Base-by-base conservation (phyloP, 2,888 invertebrate genomes). In the Lycophotia porphyrea region DNA sequence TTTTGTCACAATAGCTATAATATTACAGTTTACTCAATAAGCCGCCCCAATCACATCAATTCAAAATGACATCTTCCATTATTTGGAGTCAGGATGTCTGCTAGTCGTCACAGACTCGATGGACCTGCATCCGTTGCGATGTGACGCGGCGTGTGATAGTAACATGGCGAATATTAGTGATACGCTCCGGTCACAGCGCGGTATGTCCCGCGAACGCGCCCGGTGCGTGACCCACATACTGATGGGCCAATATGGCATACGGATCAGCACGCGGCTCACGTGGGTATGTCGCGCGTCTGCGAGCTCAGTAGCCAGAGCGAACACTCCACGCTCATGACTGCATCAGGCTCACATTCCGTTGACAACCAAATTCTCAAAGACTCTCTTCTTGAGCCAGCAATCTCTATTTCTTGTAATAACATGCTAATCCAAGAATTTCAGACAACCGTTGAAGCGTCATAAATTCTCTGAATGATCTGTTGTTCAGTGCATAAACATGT, bases 221-320 rank as follows among this genome's bases (percentile, higher is more conserved):
- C 55, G 47, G 39, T 24, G 77, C 87, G 87, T 87, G 88, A 66
- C 68, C n/a, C 69, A 73, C 88, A 84, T 87, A 88, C 87, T 75
- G 84, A 87, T 84, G 73, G 52, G 52, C 44, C 58, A 39, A 2
- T 61, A 27, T 31, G 39, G 63, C 63, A 15, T 39, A 18, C 77
- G 31, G 76, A 81, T 85, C 79, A 72, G 68, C 70, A 87, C 61
- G 58, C 88, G 36, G 61, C 76, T 86, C 86, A 88, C 84, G 86
- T 81, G 74, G 69, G 21, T 44, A 34, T 52, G 63, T 61, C 55
- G n/a, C 36, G 24, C 24, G n/a, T n/a, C 52, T 52, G n/a, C 52
- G 52, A 52, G 52, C 52, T 55, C 55, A 55, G 27, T 55, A 27
- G 7, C 7, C 55, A 55, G 27, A n/a, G 61, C n/a, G 61, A 63